These are phyloP conservation scores for Bufotes viridis DNA, from an alignment of 2,797 vertebrate species.

Conservation along the genomic window DNA sequence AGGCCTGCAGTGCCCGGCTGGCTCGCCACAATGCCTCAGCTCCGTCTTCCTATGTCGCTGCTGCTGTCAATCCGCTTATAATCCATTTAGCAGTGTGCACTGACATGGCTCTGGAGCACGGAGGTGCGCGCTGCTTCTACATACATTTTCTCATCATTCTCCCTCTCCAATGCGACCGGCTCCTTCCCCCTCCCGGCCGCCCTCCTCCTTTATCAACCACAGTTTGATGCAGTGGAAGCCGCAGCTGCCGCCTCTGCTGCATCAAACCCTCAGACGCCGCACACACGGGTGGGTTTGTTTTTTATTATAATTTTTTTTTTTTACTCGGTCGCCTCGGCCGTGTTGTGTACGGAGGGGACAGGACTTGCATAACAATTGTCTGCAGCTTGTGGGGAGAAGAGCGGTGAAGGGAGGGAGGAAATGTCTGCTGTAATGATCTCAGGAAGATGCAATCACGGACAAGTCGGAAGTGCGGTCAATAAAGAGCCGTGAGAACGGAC, in stretches of 20 bases:
- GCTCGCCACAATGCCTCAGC: not conserved
- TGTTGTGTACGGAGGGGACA: constrained; percentile 28
- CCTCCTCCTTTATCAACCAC: not conserved
- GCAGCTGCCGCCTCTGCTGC: not conserved
- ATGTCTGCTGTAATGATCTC: constrained; percentile 11
- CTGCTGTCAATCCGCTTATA: constrained; percentile 32
- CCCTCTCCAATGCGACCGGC: not conserved
- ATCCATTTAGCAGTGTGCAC: constrained; percentile 40
- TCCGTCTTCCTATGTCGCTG: constrained; percentile 4
- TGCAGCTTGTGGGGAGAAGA: not conserved
- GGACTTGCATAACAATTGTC: constrained; percentile 40
- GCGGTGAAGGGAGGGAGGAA: not conserved
- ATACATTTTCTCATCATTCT: not conserved
- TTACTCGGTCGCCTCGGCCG: not conserved
- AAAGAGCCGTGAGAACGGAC: not conserved
- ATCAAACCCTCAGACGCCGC: not conserved
- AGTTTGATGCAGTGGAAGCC: not conserved
- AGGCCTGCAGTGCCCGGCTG: not conserved
- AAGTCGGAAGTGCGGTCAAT: not conserved
- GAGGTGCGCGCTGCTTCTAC: not conserved
- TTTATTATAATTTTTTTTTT: not conserved
- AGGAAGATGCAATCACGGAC: not conserved
- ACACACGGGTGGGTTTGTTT: too few relatives aligned
- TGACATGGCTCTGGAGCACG: constrained; percentile 2
- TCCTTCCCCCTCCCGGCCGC: not conserved